Base-by-base conservation (phyloP, 2,797 vertebrate species). In the Antennarius maculatus region DNA sequence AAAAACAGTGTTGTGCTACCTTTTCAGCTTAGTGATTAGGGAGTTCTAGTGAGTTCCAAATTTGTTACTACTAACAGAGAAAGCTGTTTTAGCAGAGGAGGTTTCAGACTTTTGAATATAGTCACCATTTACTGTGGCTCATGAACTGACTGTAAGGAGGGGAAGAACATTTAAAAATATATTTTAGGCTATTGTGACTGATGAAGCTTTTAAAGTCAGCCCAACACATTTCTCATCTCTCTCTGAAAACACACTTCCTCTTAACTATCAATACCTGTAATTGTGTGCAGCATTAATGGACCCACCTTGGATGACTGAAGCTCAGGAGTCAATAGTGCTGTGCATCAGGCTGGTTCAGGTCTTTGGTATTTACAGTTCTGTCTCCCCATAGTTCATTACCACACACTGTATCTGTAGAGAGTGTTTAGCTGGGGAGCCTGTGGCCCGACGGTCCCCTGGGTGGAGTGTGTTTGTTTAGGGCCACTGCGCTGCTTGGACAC, bases 391-490 rank as follows among this genome's bases (percentile, higher is more conserved):
- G 84, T 90, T 88, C 82, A 89, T 89, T 87, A 85, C 73, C 11
- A 31, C 54, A 69, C 66, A 75, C 73, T 84, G 87, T 85, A 85
- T 82, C 81, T 76, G 82, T 15, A 56, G 55, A 73, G 84, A 83
- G 83, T 87, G 85, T 91, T 84, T 84, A 84, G 82, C 66, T 11
- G 9, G 71, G 66, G 68, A 74, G 81, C 71, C 77, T 70, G 84
- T 87, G 81, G 80, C 79, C 83, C 83, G 79, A 69, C 72, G 71
- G 79, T 90, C 91, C 89, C 91, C 52, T 60, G 86, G 83, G 78
- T 77, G 72, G 79, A 84, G 80, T 88, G 84, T 91, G 90, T 92
- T 94, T 92, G 90, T 92, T 92, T 92, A 91, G 90, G 90, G 85
- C 91, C 88, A 86, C 78, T 84, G 89, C 88, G 91, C 85, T 27